Evolutionary conservation across 2,888 invertebrate species (phyloP), one percentile per base, ranked within the genome.

Genomic region (Lepas anatifera): DNA sequence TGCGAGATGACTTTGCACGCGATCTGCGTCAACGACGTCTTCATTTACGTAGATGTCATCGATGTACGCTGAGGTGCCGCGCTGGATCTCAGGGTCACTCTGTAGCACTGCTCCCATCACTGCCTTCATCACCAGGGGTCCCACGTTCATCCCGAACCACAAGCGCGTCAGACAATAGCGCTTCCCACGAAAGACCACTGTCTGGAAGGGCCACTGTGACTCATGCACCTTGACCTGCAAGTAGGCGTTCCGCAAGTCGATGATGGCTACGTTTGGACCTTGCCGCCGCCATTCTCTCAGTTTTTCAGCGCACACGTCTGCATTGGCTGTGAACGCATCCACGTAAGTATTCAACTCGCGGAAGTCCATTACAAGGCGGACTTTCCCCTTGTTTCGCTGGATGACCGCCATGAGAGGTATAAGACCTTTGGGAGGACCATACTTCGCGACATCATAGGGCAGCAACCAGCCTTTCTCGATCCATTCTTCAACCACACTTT

Each of bases 331-430:
- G 46, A 64, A 63, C 18, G 35, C 3, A 10, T 63, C 63, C 22
- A 69, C 27, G n/a, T 64, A n/a, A 25, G 22, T 2, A 10, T 69
- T 69, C 2, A 64, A 32, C 46, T 69, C 69, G 6, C 64, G 63
- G n/a, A 69, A 69, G 32, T 69, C 64, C 2, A 69, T 46, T 18
- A 69, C 46, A 3, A 46, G 69, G 25, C 43, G 64, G 29, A 69
- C 66, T 32, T 48, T 66, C 18, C 52, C 35, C 46, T 67, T 67
- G 13, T 70, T 48, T 22, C 16, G 35, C n/a, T 70, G 67, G 35
- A 50, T 41, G 8, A 70, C 67, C n/a, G 67, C 70, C 67, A 70
- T 67, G 18, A 70, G 41, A 1, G 67, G 70, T 4, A 67, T 39
- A 13, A 67, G 50, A 48, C 70, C 67, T 46, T 27, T 67, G 18